Conservation (phyloP, 2,888 invertebrate species). For the Scaptomyza caliginosa region DNA sequence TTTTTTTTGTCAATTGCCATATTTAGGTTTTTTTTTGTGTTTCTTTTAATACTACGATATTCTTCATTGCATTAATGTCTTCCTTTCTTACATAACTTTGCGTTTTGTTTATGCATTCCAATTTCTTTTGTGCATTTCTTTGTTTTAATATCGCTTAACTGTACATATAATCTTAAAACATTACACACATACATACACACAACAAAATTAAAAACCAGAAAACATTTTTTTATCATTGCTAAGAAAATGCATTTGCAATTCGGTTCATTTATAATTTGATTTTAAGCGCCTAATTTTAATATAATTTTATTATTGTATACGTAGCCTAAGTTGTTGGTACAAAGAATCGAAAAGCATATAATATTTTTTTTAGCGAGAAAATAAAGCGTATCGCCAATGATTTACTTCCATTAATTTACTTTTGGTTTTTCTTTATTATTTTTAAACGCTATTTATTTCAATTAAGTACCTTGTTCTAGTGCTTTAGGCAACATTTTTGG, state of each 20-base stretch:
- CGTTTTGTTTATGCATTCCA: slow-evolving; percentile 76
- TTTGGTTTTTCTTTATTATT: slow-evolving; percentile 14
- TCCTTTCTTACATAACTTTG: slow-evolving; percentile 53
- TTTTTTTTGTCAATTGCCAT: slow-evolving; percentile 66
- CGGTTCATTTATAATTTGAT: slow-evolving; percentile 61
- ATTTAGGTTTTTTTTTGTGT: slow-evolving; percentile 50
- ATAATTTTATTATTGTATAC: slow-evolving; percentile 60
- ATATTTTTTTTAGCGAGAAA: slow-evolving; percentile 57
- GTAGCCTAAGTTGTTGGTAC: slow-evolving; percentile 80
- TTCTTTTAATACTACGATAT: background rate
- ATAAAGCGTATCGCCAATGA: slow-evolving; percentile 76
- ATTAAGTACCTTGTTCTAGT: slow-evolving; percentile 59
- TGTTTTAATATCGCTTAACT: slow-evolving; percentile 60
- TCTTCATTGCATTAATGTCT: slow-evolving; percentile 62
- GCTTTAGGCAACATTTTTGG: slow-evolving; percentile 68
- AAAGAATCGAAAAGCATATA: slow-evolving; percentile 70
- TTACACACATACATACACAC: slow-evolving; percentile 13
- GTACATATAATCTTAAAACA: slow-evolving; percentile 65
- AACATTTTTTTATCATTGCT: slow-evolving; percentile 47
- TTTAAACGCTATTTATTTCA: slow-evolving; percentile 1
- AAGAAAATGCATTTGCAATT: slow-evolving; percentile 48
- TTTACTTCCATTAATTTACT: slow-evolving; percentile 19
- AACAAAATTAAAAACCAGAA: slow-evolving; percentile 25
- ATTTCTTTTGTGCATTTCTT: slow-evolving; percentile 70
- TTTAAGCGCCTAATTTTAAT: slow-evolving; percentile 57